Evolutionary conservation across 2,113 vertebrate species (phyloP), one percentile per base, ranked within the genome.

Genomic region (Camelus bactrianus): DNA sequence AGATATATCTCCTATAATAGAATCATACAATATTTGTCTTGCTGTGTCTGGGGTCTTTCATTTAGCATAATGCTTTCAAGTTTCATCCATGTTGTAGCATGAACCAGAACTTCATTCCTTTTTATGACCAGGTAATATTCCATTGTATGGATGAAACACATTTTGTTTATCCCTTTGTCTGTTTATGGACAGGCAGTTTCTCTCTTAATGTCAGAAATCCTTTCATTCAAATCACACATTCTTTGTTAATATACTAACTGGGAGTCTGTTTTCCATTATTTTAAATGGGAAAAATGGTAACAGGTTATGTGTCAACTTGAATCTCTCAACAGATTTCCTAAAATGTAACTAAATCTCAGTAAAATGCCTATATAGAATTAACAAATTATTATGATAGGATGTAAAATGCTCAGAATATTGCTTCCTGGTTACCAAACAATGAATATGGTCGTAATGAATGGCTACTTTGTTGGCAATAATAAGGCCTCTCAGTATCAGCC

Each of bases 281-380:
- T 89, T 24, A 88, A 89, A 52, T 62, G 58, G 42, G 48, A 83
- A 83, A 88, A 76, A 95, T 79, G n/a, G 46, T 93, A 93, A 64
- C 42, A 84, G 62, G 20, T 60, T 86, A 54, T 52, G 32, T 67
- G 73, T 93, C 91, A 86, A 67, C 91, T 94, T 12, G 50, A 79
- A 87, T 50, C 17, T 28, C n/a, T 81, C 11, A 54, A 24, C 32
- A 22, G 16, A 48, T 92, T 96, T 95, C 80, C 89, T 94, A 38
- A 93, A 91, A 70, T 76, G 48, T 85, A 95, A 85, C 30, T 75
- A 93, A 89, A 84, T 56, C 92, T 16, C 52, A 88, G 54, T 24
- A 95, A 79, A 79, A 84, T 80, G 22, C 16, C n/a, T 62, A n/a
- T 72, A 81, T 26, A 38, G 50, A 96, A 87, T 73, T 52, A 67